Percentiles rank a stretch among this genome's conserved stretches.
These are phyloP conservation scores for Bradypodion ventrale DNA, from an alignment of 2,797 vertebrate genomes.

Conservation along the genomic window DNA sequence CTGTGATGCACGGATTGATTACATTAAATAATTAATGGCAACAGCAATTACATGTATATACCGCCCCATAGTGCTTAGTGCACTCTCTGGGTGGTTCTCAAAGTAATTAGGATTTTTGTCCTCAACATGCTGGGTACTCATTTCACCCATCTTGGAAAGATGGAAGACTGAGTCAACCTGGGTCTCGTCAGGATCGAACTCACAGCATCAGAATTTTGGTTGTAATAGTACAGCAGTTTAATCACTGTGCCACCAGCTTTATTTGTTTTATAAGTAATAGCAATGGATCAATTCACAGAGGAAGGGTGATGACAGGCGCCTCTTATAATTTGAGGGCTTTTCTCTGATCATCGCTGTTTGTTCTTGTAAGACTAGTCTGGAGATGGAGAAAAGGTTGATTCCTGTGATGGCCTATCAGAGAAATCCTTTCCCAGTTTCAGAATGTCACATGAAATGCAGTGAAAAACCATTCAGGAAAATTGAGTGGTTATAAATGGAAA, in stretches of 20 bases:
- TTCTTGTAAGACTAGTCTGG: background rate
- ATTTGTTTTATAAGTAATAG: background rate
- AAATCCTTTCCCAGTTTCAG: background rate
- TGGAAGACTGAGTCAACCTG: no score
- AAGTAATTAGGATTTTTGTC: no score
- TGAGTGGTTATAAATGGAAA: background rate
- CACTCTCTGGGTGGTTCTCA: no score
- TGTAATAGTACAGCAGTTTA: no score
- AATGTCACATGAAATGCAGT: background rate
- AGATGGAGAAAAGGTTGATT: background rate
- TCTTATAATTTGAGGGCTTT: background rate
- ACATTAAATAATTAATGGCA: background rate
- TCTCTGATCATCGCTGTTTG: background rate
- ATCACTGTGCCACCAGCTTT: no score
- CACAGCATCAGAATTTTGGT: no score
- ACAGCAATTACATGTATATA: no score
- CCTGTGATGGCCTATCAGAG: background rate
- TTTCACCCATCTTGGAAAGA: no score
- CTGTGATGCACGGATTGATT: background rate
- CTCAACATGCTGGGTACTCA: no score
- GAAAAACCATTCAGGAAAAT: background rate
- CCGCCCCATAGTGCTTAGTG: no score
- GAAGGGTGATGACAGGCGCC: background rate
- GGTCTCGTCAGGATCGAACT: no score
- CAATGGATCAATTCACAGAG: background rate